Percentiles rank a stretch among this genome's conserved stretches.
Conservation (phyloP, 2,797 vertebrate species). For the Siniperca scherzeri region DNA sequence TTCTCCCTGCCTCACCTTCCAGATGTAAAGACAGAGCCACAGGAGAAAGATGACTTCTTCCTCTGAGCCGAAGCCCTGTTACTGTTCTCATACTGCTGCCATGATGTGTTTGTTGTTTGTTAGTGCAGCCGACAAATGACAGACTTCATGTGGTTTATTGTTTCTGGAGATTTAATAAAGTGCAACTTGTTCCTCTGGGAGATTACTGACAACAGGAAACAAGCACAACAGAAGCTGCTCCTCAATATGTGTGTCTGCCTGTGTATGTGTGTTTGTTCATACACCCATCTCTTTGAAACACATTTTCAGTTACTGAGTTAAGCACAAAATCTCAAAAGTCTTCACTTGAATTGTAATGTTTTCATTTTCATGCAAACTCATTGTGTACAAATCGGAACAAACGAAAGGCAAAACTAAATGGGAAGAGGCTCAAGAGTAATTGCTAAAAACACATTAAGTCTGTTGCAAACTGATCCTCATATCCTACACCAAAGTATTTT, state of each 20-base stretch:
- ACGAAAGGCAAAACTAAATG: not conserved
- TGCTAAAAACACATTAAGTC: not conserved
- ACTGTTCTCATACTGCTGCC: slow-evolving; percentile 36
- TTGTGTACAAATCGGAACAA: not conserved
- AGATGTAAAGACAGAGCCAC: not conserved
- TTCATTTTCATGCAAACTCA: slow-evolving; percentile 10
- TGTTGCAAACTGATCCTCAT: slow-evolving; percentile 1
- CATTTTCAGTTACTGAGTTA: slow-evolving; percentile 4
- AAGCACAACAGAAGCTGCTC: slow-evolving; percentile 42
- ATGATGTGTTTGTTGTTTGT: slow-evolving; percentile 48
- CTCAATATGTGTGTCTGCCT: slow-evolving; percentile 29
- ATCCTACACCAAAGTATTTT: not conserved
- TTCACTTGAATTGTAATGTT: slow-evolving; percentile 5
- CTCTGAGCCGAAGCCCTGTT: slow-evolving; percentile 27
- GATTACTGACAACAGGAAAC: slow-evolving; percentile 66
- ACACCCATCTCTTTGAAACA: slow-evolving; percentile 13
- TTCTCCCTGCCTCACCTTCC: slow-evolving; percentile 2
- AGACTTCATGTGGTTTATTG: slow-evolving; percentile 62
- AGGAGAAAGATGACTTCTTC: slow-evolving; percentile 18
- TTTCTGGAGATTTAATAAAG: slow-evolving; percentile 65
- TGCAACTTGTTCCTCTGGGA: slow-evolving; percentile 61
- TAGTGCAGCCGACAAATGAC: slow-evolving; percentile 46
- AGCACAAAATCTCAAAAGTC: slow-evolving; percentile 1
- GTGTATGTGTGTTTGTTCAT: slow-evolving; percentile 9
- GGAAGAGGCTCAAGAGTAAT: not conserved